Evolutionary conservation across 2,113 vertebrate genomes (phyloP), one percentile per base, ranked within the genome.

Genomic region (Hepsetus odoe): DNA sequence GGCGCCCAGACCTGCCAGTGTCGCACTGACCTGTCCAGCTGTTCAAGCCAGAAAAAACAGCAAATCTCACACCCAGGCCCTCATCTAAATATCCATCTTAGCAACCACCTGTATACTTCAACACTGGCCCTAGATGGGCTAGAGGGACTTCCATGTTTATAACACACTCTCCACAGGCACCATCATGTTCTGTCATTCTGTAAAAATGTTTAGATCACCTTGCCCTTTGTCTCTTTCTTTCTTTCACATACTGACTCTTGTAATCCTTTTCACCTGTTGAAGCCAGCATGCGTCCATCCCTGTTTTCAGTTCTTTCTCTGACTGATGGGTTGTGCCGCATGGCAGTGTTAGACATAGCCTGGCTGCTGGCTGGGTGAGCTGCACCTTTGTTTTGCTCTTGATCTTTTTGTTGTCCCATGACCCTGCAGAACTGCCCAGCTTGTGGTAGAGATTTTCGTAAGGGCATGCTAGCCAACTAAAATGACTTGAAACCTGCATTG

Each of bases 1-100:
- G 95, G 46, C 94, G 95, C 67, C 95, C 95, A 0, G 93, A 93
- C 72, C 90, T 92, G 80, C 94, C 95, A 18, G 89, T 94, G 79
- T 93, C 94, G 83, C 93, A 95, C 91, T 96, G 93, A 95, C 87
- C 86, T 80, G 77, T 68, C 42, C 18, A 44, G 42, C 58, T 38
- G 81, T 1, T 74, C 74, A 83, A 88, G 84, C 86, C 82, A 83
- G 88, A 89, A 85, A 58, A 79, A 86, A 82, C 88, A 88, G 72
- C 86, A 89, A 38, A 44, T 40, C 22, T 82, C 88, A 85, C 88
- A 88, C 87, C 53, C 77, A 85, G 84, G 86, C 87, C 87, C 3
- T 5, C 3, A 18, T 18, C 44, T 38, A 38, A 9, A 85, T 76
- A 46, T 58, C 35, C 30, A n/a, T 28, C 85, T 76, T 83, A 86